Evolutionary conservation across 2,888 invertebrate species (phyloP).

Genomic region (Acleris laterana): DNA sequence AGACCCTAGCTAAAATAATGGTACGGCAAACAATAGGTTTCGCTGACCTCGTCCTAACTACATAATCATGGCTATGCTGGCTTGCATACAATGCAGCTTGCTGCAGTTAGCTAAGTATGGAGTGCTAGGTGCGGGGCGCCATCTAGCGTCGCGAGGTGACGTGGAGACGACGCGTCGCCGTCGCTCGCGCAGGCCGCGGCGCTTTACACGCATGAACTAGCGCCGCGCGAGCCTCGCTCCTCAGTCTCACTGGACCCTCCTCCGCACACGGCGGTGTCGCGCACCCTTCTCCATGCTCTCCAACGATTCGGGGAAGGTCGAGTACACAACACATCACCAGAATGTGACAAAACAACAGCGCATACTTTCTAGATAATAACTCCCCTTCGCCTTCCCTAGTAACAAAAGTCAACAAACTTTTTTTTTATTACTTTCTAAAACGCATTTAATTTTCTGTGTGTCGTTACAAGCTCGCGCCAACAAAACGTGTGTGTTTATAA

Average conservation of each 20-base stretch:
- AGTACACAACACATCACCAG: slow-evolving; percentile 71
- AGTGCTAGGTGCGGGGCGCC: slow-evolving; percentile 42
- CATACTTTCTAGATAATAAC: slow-evolving; percentile 61
- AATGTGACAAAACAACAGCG: slow-evolving; percentile 72
- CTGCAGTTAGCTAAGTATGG: slow-evolving; percentile 16
- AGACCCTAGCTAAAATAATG: slow-evolving; percentile 1
- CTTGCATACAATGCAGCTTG: slow-evolving; percentile 29
- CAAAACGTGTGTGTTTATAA: slow-evolving; percentile 79
- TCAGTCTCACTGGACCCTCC: slow-evolving; percentile 68
- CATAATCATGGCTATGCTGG: slow-evolving; percentile 22
- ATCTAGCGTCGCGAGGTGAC: slow-evolving; percentile 47
- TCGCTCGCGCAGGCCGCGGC: slow-evolving; percentile 45
- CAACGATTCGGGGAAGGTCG: slow-evolving; percentile 64
- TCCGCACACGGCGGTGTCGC: slow-evolving; percentile 63
- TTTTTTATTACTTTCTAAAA: slow-evolving; percentile 78
- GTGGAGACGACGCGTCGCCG: slow-evolving; percentile 38
- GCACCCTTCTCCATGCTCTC: slow-evolving; percentile 59
- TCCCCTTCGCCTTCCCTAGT: slow-evolving; percentile 70
- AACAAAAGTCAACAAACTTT: slow-evolving; percentile 67
- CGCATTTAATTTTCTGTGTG: slow-evolving; percentile 81
- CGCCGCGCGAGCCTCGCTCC: slow-evolving; percentile 45
- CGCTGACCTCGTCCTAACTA: slow-evolving; percentile 32
- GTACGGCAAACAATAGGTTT: slow-evolving; percentile 24
- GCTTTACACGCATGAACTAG: slow-evolving; percentile 52
- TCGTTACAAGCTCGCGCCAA: slow-evolving; percentile 71